These are phyloP conservation scores for Halictus rubicundus DNA, from an alignment of 1,140 invertebrate species.

Conservation along the genomic window DNA sequence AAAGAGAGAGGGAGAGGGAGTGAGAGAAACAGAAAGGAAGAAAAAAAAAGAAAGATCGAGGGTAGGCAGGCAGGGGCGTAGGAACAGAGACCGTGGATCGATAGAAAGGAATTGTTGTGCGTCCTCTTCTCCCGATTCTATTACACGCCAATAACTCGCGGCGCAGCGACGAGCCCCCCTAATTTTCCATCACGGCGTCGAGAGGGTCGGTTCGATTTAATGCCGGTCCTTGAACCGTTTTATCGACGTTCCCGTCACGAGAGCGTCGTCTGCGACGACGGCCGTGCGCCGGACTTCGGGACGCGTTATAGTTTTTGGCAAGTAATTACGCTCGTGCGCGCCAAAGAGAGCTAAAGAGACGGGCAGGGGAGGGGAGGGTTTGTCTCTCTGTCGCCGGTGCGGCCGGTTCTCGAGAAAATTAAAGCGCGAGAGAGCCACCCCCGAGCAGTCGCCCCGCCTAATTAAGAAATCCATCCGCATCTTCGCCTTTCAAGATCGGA, in stretches of 20 bases:
- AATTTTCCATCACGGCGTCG: conserved; percentile 33
- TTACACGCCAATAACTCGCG: conserved; percentile 49
- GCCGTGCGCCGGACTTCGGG: not conserved
- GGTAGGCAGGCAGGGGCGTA: not conserved
- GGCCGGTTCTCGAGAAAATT: conserved; percentile 55
- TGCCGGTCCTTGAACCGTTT: conserved; percentile 7
- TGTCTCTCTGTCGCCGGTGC: not conserved
- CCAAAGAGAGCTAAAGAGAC: conserved; percentile 8
- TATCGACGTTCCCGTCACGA: conserved; percentile 8
- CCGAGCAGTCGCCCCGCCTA: conserved; percentile 56
- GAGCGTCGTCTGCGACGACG: not conserved
- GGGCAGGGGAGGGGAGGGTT: not conserved
- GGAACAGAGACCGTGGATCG: conserved; percentile 37
- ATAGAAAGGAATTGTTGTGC: conserved; percentile 33
- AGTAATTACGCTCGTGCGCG: conserved; percentile 40
- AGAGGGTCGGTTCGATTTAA: conserved; percentile 29
- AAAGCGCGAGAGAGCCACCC: conserved; percentile 36
- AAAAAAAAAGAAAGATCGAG: too few relatives aligned
- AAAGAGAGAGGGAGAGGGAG: too few relatives aligned
- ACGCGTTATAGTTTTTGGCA: conserved; percentile 49
- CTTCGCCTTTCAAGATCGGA: conserved; percentile 60
- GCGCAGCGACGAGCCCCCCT: conserved; percentile 13
- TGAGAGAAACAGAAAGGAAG: too few relatives aligned
- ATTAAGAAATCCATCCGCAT: conserved; percentile 65
- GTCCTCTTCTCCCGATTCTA: conserved; percentile 30